Percentiles rank a stretch among this genome's conserved stretches.
Evolutionary conservation across 2,113 vertebrate genomes (phyloP).

Genomic region (Chaetorhynchus papuensis): DNA sequence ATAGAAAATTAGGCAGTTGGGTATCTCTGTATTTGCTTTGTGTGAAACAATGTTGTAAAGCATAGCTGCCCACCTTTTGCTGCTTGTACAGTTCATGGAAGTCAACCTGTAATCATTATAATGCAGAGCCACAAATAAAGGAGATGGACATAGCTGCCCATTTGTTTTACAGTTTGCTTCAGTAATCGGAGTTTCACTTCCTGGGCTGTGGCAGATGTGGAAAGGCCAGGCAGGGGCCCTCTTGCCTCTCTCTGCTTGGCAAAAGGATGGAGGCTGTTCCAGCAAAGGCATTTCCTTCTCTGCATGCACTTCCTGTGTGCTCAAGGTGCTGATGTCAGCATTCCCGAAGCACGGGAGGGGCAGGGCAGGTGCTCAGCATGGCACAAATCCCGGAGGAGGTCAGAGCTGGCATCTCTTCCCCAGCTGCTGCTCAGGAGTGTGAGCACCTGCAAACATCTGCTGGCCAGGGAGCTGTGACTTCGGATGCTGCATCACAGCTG

Average conservation of each 20-base stretch:
- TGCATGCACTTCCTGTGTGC: rapidly evolving
- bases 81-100: constrained; percentile 74
- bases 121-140: constrained; percentile 73
- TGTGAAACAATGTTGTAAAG: constrained; percentile 75
- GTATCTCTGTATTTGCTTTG: constrained; percentile 70
- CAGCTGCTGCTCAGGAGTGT: background rate
- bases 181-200: background rate
- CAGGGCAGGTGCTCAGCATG: background rate
- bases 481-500: background rate
- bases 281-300: rapidly evolving
- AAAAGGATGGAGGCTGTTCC: rapidly evolving
- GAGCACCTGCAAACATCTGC: background rate
- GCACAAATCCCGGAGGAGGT: background rate
- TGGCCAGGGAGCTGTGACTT: rapidly evolving
- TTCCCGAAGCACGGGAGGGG: rapidly evolving
- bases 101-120: constrained; percentile 70
- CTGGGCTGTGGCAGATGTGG: background rate
- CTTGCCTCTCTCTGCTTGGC: background rate
- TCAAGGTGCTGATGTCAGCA: rapidly evolving
- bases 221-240: background rate
- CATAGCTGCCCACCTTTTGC: constrained; percentile 67
- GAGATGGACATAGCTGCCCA: constrained; percentile 49
- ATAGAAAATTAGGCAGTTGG: constrained; percentile 68
- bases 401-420: background rate
- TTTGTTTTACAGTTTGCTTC: constrained; percentile 39